Evolutionary conservation across 2,113 vertebrate species (phyloP).

Genomic region (Athene noctua): DNA sequence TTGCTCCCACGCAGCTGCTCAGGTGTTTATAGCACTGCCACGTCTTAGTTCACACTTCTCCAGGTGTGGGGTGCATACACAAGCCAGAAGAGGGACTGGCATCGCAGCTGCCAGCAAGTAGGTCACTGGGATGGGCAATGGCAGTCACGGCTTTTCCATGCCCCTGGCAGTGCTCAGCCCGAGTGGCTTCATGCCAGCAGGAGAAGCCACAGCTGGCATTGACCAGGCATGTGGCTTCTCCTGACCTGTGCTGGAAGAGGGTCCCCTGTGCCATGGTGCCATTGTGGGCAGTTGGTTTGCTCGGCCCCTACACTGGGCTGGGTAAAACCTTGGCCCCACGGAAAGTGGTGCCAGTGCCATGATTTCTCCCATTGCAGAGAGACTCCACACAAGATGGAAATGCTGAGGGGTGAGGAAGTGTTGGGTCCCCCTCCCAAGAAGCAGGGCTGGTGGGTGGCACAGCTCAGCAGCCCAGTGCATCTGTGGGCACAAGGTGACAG

Average conservation of each 20-base stretch:
- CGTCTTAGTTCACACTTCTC: neutral
- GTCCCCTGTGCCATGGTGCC: rapidly evolving
- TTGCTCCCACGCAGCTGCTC: neutral
- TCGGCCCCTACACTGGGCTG: neutral
- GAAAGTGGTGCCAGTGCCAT: neutral
- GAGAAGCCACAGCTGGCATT: neutral
- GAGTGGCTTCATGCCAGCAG: rapidly evolving
- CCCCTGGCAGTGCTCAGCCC: neutral
- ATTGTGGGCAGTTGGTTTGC: rapidly evolving
- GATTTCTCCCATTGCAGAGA: neutral
- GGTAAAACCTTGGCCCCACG: rapidly evolving
- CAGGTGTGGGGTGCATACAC: neutral
- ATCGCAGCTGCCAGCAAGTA: neutral
- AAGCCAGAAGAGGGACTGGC: neutral
- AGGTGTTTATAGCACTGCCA: neutral
- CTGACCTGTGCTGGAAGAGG: no score
- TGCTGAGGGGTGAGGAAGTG: rapidly evolving
- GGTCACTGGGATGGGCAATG: neutral
- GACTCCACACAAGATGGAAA: neutral
- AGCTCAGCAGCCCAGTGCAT: neutral
- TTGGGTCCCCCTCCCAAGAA: neutral
- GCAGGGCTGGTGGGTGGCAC: neutral
- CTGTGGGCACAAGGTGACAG: neutral
- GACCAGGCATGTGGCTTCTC: neutral
- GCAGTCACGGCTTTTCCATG: rapidly evolving